phyloP scores from a whole-genome alignment of 2,113 vertebrate species.

The Merops nubicus region DNA sequence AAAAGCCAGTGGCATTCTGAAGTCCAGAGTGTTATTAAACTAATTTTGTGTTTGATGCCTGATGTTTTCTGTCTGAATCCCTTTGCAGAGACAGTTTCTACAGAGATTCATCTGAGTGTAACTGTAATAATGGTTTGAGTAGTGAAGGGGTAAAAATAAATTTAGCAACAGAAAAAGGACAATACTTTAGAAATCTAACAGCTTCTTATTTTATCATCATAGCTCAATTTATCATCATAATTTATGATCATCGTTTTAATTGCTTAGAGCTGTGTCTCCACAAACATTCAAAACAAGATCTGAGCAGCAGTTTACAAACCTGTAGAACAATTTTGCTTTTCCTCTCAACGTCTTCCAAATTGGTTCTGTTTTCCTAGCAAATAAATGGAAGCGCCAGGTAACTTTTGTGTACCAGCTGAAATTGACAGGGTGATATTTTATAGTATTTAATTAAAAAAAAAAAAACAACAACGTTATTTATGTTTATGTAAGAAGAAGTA shows the following conservation, averaged over 20 bases:
- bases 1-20: neutral
- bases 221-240: neutral
- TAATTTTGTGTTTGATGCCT: neutral
- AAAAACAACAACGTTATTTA: neutral
- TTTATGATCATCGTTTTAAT: neutral
- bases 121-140: neutral
- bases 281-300: neutral
- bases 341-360: neutral
- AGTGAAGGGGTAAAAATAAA: neutral
- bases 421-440: neutral
- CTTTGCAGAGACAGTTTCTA: neutral
- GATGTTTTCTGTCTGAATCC: neutral
- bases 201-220: neutral
- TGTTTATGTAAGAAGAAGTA: rapidly evolving
- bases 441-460: neutral
- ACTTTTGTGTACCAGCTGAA: neutral
- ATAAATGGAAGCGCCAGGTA: neutral
- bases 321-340: neutral
- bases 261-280: neutral
- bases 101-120: neutral
- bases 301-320: neutral
- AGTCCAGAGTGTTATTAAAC: neutral
- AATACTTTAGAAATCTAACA: neutral
- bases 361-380: neutral
- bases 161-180: neutral